These are phyloP conservation scores for Deroplatys truncata DNA, from an alignment of 2,888 invertebrate species.

Conservation along the genomic window DNA sequence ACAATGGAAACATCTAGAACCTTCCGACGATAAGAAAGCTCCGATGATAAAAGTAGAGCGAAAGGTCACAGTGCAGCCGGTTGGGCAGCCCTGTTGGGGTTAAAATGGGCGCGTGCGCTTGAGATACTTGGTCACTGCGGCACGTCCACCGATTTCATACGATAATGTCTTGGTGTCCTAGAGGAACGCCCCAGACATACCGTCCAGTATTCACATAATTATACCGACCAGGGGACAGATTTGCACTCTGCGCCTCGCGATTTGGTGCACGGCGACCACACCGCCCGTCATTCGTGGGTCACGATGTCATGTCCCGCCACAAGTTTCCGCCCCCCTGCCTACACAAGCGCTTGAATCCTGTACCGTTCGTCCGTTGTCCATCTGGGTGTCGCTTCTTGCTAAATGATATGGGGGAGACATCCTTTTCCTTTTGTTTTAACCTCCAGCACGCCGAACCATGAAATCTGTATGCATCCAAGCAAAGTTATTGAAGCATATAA, in stretches of 20 bases:
- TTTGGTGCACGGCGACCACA: not conserved
- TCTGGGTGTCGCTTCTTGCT: not conserved
- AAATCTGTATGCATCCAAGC: not conserved
- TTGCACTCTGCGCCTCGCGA: not conserved
- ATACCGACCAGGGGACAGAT: not conserved
- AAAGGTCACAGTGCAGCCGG: not conserved
- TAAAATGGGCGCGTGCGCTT: not conserved
- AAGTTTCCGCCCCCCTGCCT: not conserved
- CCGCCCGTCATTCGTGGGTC: not conserved
- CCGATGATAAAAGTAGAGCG: not conserved
- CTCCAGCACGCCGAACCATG: not conserved
- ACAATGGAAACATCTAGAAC: too few relatives aligned
- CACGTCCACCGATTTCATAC: conserved; percentile 7
- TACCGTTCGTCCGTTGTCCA: not conserved
- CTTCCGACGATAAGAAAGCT: not conserved
- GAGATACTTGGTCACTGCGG: not conserved
- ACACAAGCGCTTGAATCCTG: not conserved
- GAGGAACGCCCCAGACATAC: not conserved
- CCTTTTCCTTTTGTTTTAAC: not conserved
- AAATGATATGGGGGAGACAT: not conserved
- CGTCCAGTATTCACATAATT: not conserved
- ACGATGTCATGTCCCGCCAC: not conserved
- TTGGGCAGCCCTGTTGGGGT: not conserved
- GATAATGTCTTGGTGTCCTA: not conserved
- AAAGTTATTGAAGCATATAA: not conserved